Evolutionary conservation across 1,140 invertebrate species (phyloP).

Genomic region (Drosophila tani): DNA sequence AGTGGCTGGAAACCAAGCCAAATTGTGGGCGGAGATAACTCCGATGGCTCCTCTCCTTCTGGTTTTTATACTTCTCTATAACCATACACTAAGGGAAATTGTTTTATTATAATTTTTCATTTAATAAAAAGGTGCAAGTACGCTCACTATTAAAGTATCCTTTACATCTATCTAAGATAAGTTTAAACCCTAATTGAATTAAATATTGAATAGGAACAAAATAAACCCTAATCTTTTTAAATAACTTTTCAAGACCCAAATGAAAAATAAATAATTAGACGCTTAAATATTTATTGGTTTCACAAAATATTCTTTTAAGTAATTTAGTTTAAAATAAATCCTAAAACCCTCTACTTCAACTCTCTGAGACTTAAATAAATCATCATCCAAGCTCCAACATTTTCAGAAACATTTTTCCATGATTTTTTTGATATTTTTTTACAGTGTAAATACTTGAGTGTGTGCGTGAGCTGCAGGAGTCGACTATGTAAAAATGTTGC

Average conservation of each 20-base stretch:
- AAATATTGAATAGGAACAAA: too few species aligned
- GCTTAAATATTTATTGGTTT: too few species aligned
- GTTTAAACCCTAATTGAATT: too few species aligned
- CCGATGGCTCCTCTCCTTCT: slow-evolving; percentile 27
- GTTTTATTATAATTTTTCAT: background rate
- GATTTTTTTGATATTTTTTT: too few species aligned
- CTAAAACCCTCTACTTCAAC: background rate
- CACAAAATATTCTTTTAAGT: too few species aligned
- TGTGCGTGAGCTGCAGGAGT: slow-evolving; percentile 18
- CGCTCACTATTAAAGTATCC: too few species aligned
- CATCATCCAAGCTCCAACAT: background rate
- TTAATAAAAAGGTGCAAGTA: too few species aligned
- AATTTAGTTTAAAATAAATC: background rate
- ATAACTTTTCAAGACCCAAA: too few species aligned
- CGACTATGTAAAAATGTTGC: slow-evolving; percentile 53
- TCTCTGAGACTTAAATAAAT: background rate
- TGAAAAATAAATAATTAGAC: too few species aligned
- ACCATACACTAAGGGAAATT: background rate
- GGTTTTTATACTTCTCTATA: slow-evolving; percentile 3
- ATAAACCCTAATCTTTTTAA: too few species aligned
- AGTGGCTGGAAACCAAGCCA: slow-evolving; percentile 51
- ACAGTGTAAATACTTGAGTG: slow-evolving; percentile 6
- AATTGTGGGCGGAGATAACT: slow-evolving; percentile 51
- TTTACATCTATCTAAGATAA: too few species aligned
- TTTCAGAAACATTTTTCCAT: background rate